These are phyloP conservation scores for Chrysolina americana DNA, from an alignment of 2,888 invertebrate genomes.

Conservation along the genomic window DNA sequence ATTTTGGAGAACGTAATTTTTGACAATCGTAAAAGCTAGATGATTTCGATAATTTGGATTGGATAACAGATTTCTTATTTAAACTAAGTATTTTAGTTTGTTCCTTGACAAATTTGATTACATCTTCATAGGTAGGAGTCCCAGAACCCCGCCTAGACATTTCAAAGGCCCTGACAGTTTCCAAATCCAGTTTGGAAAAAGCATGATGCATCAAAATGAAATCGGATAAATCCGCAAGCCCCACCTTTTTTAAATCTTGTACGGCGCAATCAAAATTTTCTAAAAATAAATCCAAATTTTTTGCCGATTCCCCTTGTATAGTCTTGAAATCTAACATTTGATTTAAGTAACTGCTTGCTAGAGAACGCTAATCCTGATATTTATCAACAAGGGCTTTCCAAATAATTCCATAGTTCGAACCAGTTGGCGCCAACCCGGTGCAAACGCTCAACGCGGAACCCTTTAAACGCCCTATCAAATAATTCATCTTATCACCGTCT, in stretches of 20 bases:
- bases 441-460: background rate
- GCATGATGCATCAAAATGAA: background rate
- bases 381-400: background rate
- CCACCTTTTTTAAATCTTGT: conserved; percentile 23
- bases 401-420: background rate
- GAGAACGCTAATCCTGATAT: background rate
- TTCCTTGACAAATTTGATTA: no score
- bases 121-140: no score
- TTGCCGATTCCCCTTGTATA: conserved; percentile 32
- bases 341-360: background rate
- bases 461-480: background rate
- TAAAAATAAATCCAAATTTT: conserved; percentile 32
- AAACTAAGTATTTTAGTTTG: no score
- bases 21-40: no score
- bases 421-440: background rate
- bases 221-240: conserved; percentile 26
- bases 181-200: no score
- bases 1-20: no score
- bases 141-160: no score
- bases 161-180: no score
- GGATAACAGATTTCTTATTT: no score
- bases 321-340: conserved; percentile 29
- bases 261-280: conserved; percentile 36
- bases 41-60: no score
- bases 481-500: background rate